Base-by-base conservation (phyloP, 1,140 invertebrate species). In the Drosophila kohkoa region DNA sequence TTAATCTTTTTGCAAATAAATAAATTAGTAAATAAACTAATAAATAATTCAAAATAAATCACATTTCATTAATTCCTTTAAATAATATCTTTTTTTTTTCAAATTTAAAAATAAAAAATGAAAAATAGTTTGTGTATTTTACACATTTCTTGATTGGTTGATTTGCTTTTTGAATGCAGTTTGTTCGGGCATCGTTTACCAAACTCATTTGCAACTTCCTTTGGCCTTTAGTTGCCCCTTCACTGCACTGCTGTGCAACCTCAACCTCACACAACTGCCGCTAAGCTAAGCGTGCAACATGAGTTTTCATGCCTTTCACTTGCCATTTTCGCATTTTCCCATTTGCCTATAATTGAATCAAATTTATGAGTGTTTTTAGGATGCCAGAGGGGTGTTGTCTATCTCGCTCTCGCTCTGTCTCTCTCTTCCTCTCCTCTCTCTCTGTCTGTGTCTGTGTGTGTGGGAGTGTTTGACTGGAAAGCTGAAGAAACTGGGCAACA, bases 301-400 rank as follows among this genome's bases (percentile, higher is more conserved):
- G 55, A 60, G 16, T 46, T 59, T 72, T 46, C 48, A 46, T 74
- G 71, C 62, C 63, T 73, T 66, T 62, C 62, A 54, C 63, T 73
- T 55, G 20, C 8, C 55, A 41, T 59, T 28, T 67, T 13, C 5
- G 20, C 8, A 20, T 5, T 25, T 30, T 45, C 28, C 5, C 32
- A 54, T 72, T 57, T 48, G 25, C 20, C 75, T 46, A 45, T 46
- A 74, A 77, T 77, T 77, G 70, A 58, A 62, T 58, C 28, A 52
- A 74, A 77, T 77, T 68, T 77, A 74, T 74, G 75, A 68, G 52
- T 63, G 30, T 58, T 58, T 51, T n/a, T n/a, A 35, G 38, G 63
- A 65, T 65, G 48, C 15, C 35, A 51, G 46, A 7, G 20, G 25
- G 6, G 16, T 7, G 43, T 15, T 46, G 41, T 13, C 16, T 16